These are phyloP conservation scores for Polyergus mexicanus DNA, from an alignment of 1,140 invertebrate species.

Conservation along the genomic window DNA sequence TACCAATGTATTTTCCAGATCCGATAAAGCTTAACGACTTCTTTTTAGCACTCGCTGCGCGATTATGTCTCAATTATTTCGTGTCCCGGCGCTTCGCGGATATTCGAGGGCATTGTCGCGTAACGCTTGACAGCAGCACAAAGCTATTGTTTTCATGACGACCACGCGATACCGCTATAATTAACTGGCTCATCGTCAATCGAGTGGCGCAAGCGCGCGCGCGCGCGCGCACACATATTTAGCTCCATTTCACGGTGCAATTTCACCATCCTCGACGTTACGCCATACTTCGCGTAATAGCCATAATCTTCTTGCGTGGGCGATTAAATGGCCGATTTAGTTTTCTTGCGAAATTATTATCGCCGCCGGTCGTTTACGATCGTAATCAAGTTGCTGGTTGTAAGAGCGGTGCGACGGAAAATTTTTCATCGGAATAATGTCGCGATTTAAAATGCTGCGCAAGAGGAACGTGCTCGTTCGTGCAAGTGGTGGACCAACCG, in stretches of 20 bases:
- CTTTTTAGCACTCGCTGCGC: slow-evolving; percentile 55
- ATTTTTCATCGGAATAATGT: slow-evolving; percentile 1
- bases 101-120: slow-evolving; percentile 82
- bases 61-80: slow-evolving; percentile 82
- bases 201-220: slow-evolving; percentile 64
- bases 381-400: slow-evolving; percentile 4
- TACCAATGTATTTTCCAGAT: not conserved
- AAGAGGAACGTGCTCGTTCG: slow-evolving; percentile 27
- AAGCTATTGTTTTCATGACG: slow-evolving; percentile 82
- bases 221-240: slow-evolving; percentile 35
- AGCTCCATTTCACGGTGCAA: slow-evolving; percentile 60
- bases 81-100: slow-evolving; percentile 73
- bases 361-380: slow-evolving; percentile 3
- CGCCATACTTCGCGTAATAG: slow-evolving; percentile 4
- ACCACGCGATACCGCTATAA: slow-evolving; percentile 79
- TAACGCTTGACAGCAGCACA: slow-evolving; percentile 81
- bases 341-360: slow-evolving; percentile 56
- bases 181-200: slow-evolving; percentile 80
- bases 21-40: slow-evolving; percentile 42
- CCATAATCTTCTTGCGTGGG: slow-evolving; percentile 39
- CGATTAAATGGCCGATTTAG: slow-evolving; percentile 47
- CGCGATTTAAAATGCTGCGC: slow-evolving; percentile 3
- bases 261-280: slow-evolving; percentile 55
- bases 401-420: not conserved
- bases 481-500: slow-evolving; percentile 3